A percentile compares a stretch with the other conserved stretches of the same genome.
Conservation (phyloP, 2,888 invertebrate genomes). For the Aphelenchoides bicaudatus region DNA sequence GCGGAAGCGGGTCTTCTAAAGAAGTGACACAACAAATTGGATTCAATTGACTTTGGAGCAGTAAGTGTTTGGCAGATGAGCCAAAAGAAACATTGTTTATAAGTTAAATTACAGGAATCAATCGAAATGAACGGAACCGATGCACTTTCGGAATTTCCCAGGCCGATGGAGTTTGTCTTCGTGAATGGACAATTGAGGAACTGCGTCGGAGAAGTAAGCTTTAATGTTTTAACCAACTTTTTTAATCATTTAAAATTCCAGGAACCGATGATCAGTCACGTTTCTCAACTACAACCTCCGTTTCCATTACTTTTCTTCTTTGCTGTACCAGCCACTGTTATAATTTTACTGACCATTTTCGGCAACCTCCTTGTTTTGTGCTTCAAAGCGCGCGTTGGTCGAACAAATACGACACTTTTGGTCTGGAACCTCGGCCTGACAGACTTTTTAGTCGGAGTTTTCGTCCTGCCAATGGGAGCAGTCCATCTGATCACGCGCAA, state of each 20-base stretch:
- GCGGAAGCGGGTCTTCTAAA: too few species aligned
- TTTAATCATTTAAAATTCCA: neutral
- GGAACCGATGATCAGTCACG: neutral
- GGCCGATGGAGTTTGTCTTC: too few species aligned
- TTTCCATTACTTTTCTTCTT: conserved; percentile 33
- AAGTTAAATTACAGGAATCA: too few species aligned
- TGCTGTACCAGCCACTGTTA: conserved; percentile 53
- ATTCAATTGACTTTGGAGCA: too few species aligned
- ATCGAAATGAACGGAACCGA: too few species aligned
- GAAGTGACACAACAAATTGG: too few species aligned
- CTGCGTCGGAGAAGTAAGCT: too few species aligned
- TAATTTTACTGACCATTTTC: conserved; percentile 58
- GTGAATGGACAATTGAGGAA: too few species aligned
- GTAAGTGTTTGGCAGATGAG: too few species aligned
- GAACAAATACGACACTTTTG: conserved; percentile 59
- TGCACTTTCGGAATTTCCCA: too few species aligned
- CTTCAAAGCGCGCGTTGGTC: conserved; percentile 60
- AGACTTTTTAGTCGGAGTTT: conserved; percentile 60
- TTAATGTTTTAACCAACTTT: neutral
- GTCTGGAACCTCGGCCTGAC: conserved; percentile 61
- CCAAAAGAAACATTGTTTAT: too few species aligned
- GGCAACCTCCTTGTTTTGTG: conserved; percentile 60
- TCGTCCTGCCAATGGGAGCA: conserved; percentile 60
- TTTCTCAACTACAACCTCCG: conserved; percentile 8
- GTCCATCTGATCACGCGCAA: conserved; percentile 54